Percentiles rank a stretch among this genome's conserved stretches.
phyloP scores from a whole-genome alignment of 2,797 vertebrate species.

The Periophthalmus magnuspinnatus region DNA sequence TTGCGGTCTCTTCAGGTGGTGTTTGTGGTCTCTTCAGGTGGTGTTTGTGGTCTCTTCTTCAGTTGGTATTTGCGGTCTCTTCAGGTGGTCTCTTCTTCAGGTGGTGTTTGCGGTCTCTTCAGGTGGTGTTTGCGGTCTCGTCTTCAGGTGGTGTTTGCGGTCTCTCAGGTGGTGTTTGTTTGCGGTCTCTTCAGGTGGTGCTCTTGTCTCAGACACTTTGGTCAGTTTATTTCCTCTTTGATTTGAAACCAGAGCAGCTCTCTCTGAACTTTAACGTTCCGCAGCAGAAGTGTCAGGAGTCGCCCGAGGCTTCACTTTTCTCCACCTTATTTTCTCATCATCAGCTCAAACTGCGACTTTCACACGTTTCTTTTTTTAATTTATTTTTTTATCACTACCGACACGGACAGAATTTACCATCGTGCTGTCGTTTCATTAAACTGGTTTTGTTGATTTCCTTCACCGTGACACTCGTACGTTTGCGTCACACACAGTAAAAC shows the following conservation, averaged over 20 bases:
- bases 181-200: slow-evolving; percentile 44
- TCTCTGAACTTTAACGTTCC: slow-evolving; percentile 60
- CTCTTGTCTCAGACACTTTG: slow-evolving; percentile 67
- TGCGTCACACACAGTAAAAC: too few relatives aligned
- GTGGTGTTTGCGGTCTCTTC: too few relatives aligned
- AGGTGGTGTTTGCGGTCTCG: too few relatives aligned
- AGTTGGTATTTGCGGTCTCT: too few relatives aligned
- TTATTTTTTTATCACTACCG: neutral
- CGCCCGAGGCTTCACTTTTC: slow-evolving; percentile 40
- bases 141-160: too few relatives aligned
- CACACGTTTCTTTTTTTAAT: too few relatives aligned
- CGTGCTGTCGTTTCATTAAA: neutral
- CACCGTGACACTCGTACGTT: neutral
- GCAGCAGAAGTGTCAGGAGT: slow-evolving; percentile 51
- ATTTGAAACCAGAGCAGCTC: slow-evolving; percentile 57
- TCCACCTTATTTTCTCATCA: slow-evolving; percentile 36
- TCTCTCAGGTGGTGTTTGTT: too few relatives aligned
- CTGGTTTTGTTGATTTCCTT: neutral
- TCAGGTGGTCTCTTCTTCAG: too few relatives aligned
- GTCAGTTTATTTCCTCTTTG: slow-evolving; percentile 69
- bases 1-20: too few relatives aligned
- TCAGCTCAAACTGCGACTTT: slow-evolving; percentile 10
- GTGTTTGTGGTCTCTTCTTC: too few relatives aligned
- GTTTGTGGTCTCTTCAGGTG: too few relatives aligned
- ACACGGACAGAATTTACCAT: neutral